Conservation (phyloP, 2,113 vertebrate genomes). For the Nothoprocta pentlandii region DNA sequence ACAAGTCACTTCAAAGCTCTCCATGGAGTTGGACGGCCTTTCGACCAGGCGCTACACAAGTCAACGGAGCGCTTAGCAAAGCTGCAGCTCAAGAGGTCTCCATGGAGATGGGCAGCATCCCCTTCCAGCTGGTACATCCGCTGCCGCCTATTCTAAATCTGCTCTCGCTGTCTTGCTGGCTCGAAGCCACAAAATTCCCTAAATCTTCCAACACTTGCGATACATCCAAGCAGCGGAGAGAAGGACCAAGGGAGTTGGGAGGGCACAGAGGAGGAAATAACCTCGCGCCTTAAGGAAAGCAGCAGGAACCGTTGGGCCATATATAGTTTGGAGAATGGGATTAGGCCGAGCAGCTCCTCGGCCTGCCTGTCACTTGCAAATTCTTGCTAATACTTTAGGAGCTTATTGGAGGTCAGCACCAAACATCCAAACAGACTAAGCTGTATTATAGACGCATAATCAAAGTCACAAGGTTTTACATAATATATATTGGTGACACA, state of each 20-base stretch:
- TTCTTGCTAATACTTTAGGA: conserved; percentile 76
- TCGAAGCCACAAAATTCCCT: conserved; percentile 27
- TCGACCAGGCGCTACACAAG: conserved; percentile 10
- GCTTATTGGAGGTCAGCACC: conserved; percentile 77
- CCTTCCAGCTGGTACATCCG: conserved; percentile 61
- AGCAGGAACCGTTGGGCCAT: conserved; percentile 47
- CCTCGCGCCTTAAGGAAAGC: background rate
- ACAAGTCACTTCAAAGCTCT: background rate
- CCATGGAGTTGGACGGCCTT: conserved; percentile 25
- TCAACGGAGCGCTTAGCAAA: conserved; percentile 51
- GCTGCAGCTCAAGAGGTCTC: conserved; percentile 61
- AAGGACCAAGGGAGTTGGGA: conserved; percentile 20
- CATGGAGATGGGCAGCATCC: conserved; percentile 69
- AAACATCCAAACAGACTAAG: conserved; percentile 79
- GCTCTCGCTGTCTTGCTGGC: conserved; percentile 52
- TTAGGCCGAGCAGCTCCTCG: conserved; percentile 72
- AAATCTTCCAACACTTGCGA: conserved; percentile 37
- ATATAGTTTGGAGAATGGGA: conserved; percentile 43
- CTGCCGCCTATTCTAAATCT: conserved; percentile 58
- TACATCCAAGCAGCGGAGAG: conserved; percentile 32
- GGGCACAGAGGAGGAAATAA: conserved; percentile 27
- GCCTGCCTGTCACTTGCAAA: conserved; percentile 76
- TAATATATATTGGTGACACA: conserved; percentile 75
- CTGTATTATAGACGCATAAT: conserved; percentile 76
- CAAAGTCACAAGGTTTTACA: conserved; percentile 78